phyloP scores from a whole-genome alignment of 1,140 invertebrate species.

The Piezodorus guildinii region DNA sequence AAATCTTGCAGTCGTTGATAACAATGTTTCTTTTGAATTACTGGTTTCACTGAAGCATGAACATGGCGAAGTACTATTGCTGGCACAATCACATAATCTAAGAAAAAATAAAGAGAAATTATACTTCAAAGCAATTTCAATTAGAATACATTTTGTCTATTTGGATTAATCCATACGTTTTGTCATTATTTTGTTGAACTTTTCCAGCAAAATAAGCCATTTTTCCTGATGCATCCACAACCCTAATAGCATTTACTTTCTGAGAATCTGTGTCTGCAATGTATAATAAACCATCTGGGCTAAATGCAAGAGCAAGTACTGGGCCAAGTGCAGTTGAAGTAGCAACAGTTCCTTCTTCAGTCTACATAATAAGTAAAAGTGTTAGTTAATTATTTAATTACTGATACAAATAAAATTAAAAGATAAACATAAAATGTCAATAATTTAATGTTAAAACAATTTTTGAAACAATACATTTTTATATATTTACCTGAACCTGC shows the following conservation, averaged over 20 bases:
- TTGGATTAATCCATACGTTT: conserved; percentile 25
- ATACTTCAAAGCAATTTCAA: background rate
- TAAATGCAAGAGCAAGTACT: conserved; percentile 75
- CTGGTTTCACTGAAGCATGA: conserved; percentile 30
- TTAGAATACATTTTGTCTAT: background rate
- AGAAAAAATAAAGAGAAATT: conserved; percentile 12
- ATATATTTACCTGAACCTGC: conserved; percentile 13
- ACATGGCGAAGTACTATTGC: conserved; percentile 31
- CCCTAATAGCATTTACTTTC: conserved; percentile 74
- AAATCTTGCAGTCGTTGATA: conserved; percentile 82
- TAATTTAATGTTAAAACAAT: background rate
- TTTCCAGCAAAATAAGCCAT: conserved; percentile 73
- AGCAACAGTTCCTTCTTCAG: conserved; percentile 29
- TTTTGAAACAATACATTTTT: too few relatives aligned
- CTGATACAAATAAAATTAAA: background rate
- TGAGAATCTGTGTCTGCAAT: conserved; percentile 87
- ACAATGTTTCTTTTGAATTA: conserved; percentile 49
- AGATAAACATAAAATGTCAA: background rate
- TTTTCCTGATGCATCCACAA: conserved; percentile 67
- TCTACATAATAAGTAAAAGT: conserved; percentile 9
- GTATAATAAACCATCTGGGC: conserved; percentile 83
- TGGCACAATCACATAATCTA: conserved; percentile 29
- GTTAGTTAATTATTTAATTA: background rate
- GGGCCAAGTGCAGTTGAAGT: conserved; percentile 54
- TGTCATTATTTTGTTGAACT: conserved; percentile 37